Evolutionary conservation across 2,888 invertebrate species (phyloP).

Genomic region (Schrankia costaestrigalis): DNA sequence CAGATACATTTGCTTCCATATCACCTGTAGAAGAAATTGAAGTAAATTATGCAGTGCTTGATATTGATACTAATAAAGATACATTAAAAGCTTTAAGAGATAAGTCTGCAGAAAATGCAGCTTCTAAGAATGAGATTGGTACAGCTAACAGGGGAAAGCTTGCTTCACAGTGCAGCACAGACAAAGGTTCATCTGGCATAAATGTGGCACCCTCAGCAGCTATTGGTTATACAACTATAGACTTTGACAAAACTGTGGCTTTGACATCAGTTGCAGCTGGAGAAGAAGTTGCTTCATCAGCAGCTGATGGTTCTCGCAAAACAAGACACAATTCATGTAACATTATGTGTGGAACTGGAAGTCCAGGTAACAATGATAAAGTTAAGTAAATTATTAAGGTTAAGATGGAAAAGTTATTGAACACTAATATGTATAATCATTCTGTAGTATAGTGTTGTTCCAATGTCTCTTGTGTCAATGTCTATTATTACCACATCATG

Average conservation of each 20-base stretch:
- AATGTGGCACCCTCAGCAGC: slow-evolving; percentile 80
- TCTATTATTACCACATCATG: too few species aligned
- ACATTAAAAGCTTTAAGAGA: slow-evolving; percentile 35
- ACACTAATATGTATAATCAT: too few species aligned
- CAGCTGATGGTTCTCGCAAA: slow-evolving; percentile 87
- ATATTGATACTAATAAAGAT: slow-evolving; percentile 83
- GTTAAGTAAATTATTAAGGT: slow-evolving; percentile 23
- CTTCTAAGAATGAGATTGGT: slow-evolving; percentile 57
- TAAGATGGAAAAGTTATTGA: neutral
- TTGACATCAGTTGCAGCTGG: slow-evolving; percentile 89
- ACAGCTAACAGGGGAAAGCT: slow-evolving; percentile 51
- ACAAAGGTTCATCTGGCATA: slow-evolving; percentile 38
- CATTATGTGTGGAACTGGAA: slow-evolving; percentile 74
- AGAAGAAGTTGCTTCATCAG: slow-evolving; percentile 78
- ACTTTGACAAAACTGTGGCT: slow-evolving; percentile 96
- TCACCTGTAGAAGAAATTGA: slow-evolving; percentile 65
- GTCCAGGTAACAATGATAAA: slow-evolving; percentile 57
- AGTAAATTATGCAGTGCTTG: slow-evolving; percentile 90
- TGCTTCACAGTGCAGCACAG: slow-evolving; percentile 60
- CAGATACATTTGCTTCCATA: slow-evolving; percentile 67
- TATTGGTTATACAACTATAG: slow-evolving; percentile 93
- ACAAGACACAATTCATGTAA: slow-evolving; percentile 91
- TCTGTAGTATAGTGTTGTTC: too few species aligned
- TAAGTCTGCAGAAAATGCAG: slow-evolving; percentile 50
- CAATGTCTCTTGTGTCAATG: too few species aligned